These are phyloP conservation scores for Merluccius polli DNA, from an alignment of 2,797 vertebrate genomes.

Conservation along the genomic window DNA sequence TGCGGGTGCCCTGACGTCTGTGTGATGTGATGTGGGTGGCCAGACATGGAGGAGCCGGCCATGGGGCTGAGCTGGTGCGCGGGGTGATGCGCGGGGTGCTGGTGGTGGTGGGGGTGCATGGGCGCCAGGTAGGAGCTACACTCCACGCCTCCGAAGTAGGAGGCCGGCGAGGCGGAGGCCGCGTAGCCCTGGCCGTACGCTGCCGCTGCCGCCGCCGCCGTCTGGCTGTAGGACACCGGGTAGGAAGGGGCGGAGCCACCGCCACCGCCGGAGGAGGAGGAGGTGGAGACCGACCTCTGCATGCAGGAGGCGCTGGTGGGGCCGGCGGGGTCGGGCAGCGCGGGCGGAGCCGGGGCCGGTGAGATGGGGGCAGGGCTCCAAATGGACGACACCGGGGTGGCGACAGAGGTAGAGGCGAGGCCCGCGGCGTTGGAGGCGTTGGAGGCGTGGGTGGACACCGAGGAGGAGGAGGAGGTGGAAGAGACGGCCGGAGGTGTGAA, in stretches of 20 bases:
- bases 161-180: constrained; percentile 61
- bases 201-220: constrained; percentile 58
- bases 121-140: constrained; percentile 90
- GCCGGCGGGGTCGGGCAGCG: constrained; percentile 76
- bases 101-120: constrained; percentile 92
- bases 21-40: constrained; percentile 83
- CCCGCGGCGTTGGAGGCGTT: constrained; percentile 32
- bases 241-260: constrained; percentile 73
- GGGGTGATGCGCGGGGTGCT: constrained; percentile 78
- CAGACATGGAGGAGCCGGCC: constrained; percentile 78
- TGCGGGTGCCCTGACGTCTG: constrained; percentile 86
- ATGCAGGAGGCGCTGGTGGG: constrained; percentile 85
- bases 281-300: constrained; percentile 80
- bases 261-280: constrained; percentile 7
- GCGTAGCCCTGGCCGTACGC: constrained; percentile 89
- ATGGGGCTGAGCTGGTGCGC: constrained; percentile 87
- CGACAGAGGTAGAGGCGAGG: constrained; percentile 63
- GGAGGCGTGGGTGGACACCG: constrained; percentile 72
- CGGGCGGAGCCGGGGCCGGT: constrained; percentile 73
- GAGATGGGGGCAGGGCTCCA: constrained; percentile 96
- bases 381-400: constrained; percentile 85
- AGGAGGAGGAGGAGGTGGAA: constrained; percentile 80
- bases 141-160: constrained; percentile 92
- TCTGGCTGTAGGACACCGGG: constrained; percentile 86
- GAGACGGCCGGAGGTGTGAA: constrained; percentile 87